Percentiles rank a stretch among this genome's conserved stretches.
phyloP scores from a whole-genome alignment of 2,888 invertebrate genomes.

The Cheilosia variabilis region DNA sequence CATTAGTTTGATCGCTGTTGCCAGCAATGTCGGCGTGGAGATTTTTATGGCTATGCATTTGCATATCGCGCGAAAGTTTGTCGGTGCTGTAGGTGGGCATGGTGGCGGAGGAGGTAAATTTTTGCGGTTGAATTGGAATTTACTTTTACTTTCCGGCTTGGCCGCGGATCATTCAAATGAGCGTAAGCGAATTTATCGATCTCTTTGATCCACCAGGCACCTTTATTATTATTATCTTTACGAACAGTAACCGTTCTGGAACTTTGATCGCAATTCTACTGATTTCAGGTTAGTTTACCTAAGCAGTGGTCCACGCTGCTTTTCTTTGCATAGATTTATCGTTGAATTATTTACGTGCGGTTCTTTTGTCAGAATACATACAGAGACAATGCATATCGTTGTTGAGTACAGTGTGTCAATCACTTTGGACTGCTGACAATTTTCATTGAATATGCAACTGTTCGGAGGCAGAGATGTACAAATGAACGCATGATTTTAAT shows the following conservation, averaged over 20 bases:
- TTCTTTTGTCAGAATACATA: constrained; percentile 37
- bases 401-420: constrained; percentile 30
- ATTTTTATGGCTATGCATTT: constrained; percentile 62
- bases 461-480: not conserved
- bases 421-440: constrained; percentile 43
- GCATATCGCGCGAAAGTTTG: constrained; percentile 32
- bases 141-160: constrained; percentile 63
- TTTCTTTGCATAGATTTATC: constrained; percentile 13
- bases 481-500: constrained; percentile 10
- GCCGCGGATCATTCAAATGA: constrained; percentile 21
- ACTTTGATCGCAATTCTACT: not conserved
- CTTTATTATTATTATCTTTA: not conserved
- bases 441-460: constrained; percentile 27
- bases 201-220: not conserved
- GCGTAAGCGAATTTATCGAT: not conserved
- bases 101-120: constrained; percentile 29
- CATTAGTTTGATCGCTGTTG: constrained; percentile 13
- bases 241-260: not conserved
- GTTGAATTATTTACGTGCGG: constrained; percentile 53
- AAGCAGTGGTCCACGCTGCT: not conserved
- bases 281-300: not conserved
- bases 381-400: constrained; percentile 14
- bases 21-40: constrained; percentile 27
- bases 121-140: constrained; percentile 43
- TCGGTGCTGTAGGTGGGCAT: constrained; percentile 15